Evolutionary conservation across 2,113 vertebrate genomes (phyloP), one percentile per base, ranked within the genome.

Genomic region (Neodon shergylaensis): DNA sequence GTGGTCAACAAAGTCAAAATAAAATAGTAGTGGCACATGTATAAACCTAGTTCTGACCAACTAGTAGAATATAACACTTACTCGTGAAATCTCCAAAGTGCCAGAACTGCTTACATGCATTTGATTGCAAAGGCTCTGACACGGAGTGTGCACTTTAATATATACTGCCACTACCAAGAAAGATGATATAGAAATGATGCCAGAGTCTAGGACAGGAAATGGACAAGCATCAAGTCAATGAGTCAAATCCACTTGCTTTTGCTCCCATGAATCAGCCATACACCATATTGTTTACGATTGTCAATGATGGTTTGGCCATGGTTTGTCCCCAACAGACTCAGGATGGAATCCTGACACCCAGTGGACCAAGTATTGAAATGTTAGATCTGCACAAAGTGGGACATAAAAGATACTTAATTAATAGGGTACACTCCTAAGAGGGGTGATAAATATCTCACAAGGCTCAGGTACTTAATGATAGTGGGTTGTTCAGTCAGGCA

Each of bases 1-100:
- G 11, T 93, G 17, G 79, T 36, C 83, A 94, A 73, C 58, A 7
- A 84, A 89, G 92, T 70, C 42, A 87, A 91, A 91, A 78, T 85
- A 77, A 78, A 95, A 58, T 42, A 61, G 82, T n/a, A 65, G 26
- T 47, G 22, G 2, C 9, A 90, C 10, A 49, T 33, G 89, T 86
- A 58, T 36, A 96, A 85, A 83, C 9, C 31, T 73, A 85, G 14
- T 84, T 82, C 72, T 87, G 70, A 84, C 68, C 76, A 70, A 54
- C 88, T 86, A 63, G 22, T 81, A 82, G 33, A 95, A 72, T 16
- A 3, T 9, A 74, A 26, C 54, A 79, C 61, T 93, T 88, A 92
- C 83, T 28, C 88, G 65, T 3, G 19, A 94, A 87, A 19, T 68
- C 12, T 79, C 73, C 89, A 52, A 66, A 17, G 4, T n/a, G 8